phyloP scores from a whole-genome alignment of 2,113 vertebrate genomes.

The Phalacrocorax pelagicus region DNA sequence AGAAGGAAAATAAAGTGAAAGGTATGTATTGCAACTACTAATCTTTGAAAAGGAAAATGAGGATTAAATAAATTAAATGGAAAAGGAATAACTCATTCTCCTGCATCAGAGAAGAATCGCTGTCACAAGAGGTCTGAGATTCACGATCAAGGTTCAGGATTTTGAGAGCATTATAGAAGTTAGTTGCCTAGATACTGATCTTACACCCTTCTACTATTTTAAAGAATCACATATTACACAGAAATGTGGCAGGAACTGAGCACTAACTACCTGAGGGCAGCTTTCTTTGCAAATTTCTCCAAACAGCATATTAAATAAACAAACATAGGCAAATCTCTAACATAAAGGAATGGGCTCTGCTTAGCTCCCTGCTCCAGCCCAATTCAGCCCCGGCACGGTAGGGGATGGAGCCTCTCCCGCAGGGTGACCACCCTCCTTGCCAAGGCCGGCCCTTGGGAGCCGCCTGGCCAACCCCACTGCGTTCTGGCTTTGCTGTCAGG shows the following conservation, averaged over 20 bases:
- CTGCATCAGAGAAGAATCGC: neutral
- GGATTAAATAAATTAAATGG: neutral
- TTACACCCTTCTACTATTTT: neutral
- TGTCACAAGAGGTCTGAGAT: neutral
- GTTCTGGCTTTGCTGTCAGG: neutral
- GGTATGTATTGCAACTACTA: neutral
- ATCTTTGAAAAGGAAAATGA: neutral
- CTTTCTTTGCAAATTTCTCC: neutral
- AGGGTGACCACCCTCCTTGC: neutral
- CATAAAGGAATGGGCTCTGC: neutral
- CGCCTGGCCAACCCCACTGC: accelerated
- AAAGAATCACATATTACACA: neutral
- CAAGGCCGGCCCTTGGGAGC: neutral
- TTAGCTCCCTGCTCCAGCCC: neutral
- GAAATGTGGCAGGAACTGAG: neutral
- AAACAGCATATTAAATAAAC: neutral
- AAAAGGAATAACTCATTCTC: neutral
- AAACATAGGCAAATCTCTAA: neutral
- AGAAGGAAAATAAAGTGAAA: neutral
- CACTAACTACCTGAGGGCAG: neutral
- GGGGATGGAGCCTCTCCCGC: neutral
- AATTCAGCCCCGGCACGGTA: neutral
- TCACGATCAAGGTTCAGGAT: neutral
- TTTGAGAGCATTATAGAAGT: neutral
- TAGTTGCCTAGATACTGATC: neutral